Base-by-base conservation (phyloP, 1,140 invertebrate genomes). In the Magallana ariakensis region DNA sequence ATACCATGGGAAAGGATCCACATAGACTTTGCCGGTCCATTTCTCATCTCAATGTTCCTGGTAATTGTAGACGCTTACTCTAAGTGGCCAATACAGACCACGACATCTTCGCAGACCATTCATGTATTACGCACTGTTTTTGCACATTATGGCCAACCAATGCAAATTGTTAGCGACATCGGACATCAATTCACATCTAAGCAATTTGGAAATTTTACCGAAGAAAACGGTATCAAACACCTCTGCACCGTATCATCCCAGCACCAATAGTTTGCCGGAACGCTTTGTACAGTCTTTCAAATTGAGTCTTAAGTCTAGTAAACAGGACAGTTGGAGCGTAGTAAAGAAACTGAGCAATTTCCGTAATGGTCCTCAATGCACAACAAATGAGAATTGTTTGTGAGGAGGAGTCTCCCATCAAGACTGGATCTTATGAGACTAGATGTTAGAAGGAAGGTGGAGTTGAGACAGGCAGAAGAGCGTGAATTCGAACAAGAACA, bases 51-150 rank as follows among this genome's bases (percentile, higher is more conserved):
- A n/a, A 89, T 85, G 60, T 89, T 88, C 57, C 62, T 90, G 13
- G 58, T 96, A 0, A 80, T 96, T 0, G 93, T 95, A 0, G 95
- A 96, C 86, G 92, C 94, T 1, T 93, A 92, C 87, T 94, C 94
- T 7, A 95, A 95, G 89, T 96, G 93, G 89, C 62, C 80, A 16
- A 88, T 88, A 87, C 80, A 85, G 56, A 85, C 22, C 0, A 91
- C 86, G 22, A 90, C 90, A 10, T 66, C 85, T 66, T 62, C 70
- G 62, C 83, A 83, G 54, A 89, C 87, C 0, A 90, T 85, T 83
- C 82, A 89, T 13, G 75, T 60, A 54, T 9, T 84, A 56, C 9
- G 83, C 10, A 19, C 54, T 26, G 46, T 84, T 11, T 84, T 70
- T 55, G 62, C 60, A 15, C 56, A 80, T 46, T 81, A 60, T 10